phyloP scores from a whole-genome alignment of 2,888 invertebrate genomes.

The Linhomoeus sp. region DNA sequence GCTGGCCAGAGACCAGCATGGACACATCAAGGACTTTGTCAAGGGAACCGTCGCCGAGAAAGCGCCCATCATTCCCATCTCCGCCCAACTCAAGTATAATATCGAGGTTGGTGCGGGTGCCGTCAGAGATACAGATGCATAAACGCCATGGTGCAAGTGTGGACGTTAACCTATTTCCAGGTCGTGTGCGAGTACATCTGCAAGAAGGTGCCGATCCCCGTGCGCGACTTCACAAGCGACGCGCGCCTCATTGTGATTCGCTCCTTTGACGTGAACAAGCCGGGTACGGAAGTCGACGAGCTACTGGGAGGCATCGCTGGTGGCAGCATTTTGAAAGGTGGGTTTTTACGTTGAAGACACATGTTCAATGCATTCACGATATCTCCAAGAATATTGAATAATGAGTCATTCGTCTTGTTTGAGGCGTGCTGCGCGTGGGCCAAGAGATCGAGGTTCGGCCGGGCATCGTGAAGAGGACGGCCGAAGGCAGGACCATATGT shows the following conservation, averaged over 20 bases:
- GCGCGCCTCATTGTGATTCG: conserved; percentile 65
- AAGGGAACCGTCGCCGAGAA: conserved; percentile 85
- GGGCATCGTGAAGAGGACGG: conserved; percentile 86
- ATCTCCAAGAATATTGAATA: too few relatives aligned
- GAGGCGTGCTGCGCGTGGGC: conserved; percentile 46
- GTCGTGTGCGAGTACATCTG: conserved; percentile 93
- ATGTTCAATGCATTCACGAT: too few relatives aligned
- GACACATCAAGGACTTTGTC: conserved; percentile 90
- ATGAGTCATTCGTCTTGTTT: too few relatives aligned
- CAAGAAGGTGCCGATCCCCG: conserved; percentile 90
- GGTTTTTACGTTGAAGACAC: too few relatives aligned
- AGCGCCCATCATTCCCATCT: conserved; percentile 93
- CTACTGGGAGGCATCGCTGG: conserved; percentile 96
- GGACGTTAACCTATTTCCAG: too few relatives aligned
- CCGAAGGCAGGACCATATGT: conserved; percentile 83
- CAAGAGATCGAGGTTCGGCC: conserved; percentile 95
- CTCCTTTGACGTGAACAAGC: conserved; percentile 98
- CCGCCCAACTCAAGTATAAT: conserved; percentile 95
- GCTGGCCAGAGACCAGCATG: conserved; percentile 93
- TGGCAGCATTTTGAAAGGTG: conserved; percentile 80
- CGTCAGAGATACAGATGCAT: too few relatives aligned
- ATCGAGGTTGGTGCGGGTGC: conserved; percentile 64
- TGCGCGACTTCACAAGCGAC: conserved; percentile 77
- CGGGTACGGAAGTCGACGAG: conserved; percentile 88
- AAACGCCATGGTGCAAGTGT: too few relatives aligned